These are phyloP conservation scores for Pararge aegeria DNA, from an alignment of 1,140 invertebrate species.

Conservation along the genomic window DNA sequence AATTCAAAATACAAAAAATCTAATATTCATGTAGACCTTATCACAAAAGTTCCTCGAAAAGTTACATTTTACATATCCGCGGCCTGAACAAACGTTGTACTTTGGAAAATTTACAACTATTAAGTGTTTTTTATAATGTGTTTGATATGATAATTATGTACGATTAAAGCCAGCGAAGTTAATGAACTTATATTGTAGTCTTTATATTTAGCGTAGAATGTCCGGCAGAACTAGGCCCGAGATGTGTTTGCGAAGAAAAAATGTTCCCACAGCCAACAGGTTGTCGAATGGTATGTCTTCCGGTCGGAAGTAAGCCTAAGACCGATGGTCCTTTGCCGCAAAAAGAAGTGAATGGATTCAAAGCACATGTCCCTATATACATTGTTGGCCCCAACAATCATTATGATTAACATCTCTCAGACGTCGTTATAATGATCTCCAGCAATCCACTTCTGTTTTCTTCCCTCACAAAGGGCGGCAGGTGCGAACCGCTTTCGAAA, in stretches of 20 bases:
- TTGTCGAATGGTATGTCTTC: slow-evolving; percentile 68
- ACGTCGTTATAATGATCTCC: slow-evolving; percentile 52
- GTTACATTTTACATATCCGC: background rate
- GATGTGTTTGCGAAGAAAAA: slow-evolving; percentile 51
- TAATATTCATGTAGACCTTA: too few relatives aligned
- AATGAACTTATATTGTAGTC: background rate
- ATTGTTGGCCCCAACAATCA: slow-evolving; percentile 46
- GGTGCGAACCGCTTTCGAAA: slow-evolving; percentile 42
- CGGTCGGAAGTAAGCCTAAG: slow-evolving; percentile 70
- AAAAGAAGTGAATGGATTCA: slow-evolving; percentile 63
- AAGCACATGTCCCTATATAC: slow-evolving; percentile 57
- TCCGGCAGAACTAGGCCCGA: slow-evolving; percentile 42
- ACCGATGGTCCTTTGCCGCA: slow-evolving; percentile 62
- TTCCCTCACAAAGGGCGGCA: slow-evolving; percentile 37
- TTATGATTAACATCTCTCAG: slow-evolving; percentile 62
- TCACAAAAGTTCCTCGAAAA: too few relatives aligned
- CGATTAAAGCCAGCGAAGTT: background rate
- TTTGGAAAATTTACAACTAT: background rate
- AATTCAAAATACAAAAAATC: too few relatives aligned
- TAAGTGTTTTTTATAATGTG: background rate
- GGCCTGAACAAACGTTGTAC: background rate
- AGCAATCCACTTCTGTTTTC: slow-evolving; percentile 33
- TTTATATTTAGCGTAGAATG: slow-evolving; percentile 13
- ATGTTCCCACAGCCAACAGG: slow-evolving; percentile 71
- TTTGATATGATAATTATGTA: background rate